A percentile compares a stretch with the other conserved stretches of the same genome.
Conservation (phyloP, 2,888 invertebrate genomes). For the Sympetrum striolatum region DNA sequence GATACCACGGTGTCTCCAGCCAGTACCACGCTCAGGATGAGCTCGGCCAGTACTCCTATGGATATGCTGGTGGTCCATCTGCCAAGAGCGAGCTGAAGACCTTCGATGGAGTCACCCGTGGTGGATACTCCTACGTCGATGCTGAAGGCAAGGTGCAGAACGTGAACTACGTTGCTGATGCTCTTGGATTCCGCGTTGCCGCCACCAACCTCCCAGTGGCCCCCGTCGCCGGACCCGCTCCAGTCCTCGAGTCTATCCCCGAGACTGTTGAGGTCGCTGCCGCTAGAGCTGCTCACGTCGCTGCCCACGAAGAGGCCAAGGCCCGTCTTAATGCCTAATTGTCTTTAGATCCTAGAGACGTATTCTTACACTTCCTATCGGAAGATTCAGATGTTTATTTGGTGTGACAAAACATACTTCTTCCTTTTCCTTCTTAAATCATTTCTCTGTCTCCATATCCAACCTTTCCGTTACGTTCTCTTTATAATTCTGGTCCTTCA, state of each 20-base stretch:
- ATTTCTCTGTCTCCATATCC: no score
- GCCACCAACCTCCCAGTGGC: constrained; percentile 60
- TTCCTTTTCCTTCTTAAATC: background rate
- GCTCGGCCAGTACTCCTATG: constrained; percentile 50
- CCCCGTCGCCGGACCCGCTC: constrained; percentile 45
- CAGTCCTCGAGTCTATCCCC: constrained; percentile 57
- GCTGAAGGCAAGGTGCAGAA: constrained; percentile 59
- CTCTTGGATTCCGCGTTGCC: constrained; percentile 59
- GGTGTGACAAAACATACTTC: background rate
- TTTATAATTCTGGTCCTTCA: no score
- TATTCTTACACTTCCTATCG: no score
- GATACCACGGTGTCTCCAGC: constrained; percentile 46
- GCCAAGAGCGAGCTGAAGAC: constrained; percentile 57
- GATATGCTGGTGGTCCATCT: constrained; percentile 53
- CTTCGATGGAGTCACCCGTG: constrained; percentile 58
- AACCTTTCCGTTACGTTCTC: no score
- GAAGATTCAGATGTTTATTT: background rate
- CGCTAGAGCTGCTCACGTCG: constrained; percentile 52
- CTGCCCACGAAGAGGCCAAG: constrained; percentile 59
- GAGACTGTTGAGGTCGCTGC: constrained; percentile 55
- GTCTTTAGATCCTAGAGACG: background rate
- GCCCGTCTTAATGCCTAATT: background rate
- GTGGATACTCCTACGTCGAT: constrained; percentile 60
- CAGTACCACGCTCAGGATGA: constrained; percentile 54
- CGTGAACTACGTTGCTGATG: constrained; percentile 59